Base-by-base conservation (phyloP, 2,888 invertebrate species). In the Oxystoma pomonae region DNA sequence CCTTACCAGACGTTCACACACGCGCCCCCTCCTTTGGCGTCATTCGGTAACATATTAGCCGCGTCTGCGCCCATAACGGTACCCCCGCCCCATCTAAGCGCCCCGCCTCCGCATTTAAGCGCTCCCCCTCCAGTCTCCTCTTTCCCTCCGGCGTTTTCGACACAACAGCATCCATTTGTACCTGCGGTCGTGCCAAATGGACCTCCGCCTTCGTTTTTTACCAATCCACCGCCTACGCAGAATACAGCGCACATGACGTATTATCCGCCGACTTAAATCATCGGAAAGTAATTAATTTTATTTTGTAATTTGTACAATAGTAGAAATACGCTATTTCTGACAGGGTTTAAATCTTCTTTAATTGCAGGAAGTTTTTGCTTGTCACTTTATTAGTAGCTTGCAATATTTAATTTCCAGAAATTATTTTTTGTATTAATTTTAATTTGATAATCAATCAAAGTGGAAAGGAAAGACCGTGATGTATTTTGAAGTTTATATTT, bases 81-180 rank as follows among this genome's bases (percentile, higher is more conserved):
- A 7, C 56, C 68, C 9, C 73, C 74, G 1, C 73, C 74, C 1
- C 77, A 76, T 69, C 68, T 77, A 62, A 67, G 80, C 1, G 78
- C 83, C 58, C 80, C 81, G 60, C 84, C 82, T 67, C 72, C 82
- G n/a, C n/a, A n/a, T n/a, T n/a, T n/a, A n/a, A n/a, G n/a, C 1
- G 79, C 82, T 1, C 81, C 83, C 53, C 84, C 81, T 0, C 81
- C 81, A 9, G 80, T 80, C 62, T 71, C 77, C 22, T 58, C 72
- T 35, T 75, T 74, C 2, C 75, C 78, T 1, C 77, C 75, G 2
- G 75, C 75, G 16, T 68, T 70, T 9, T 76, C 77, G 7, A 79
- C 75, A 70, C 74, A 78, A 17, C 58, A 64, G 17, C 2, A 73
- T 2, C 77, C 73, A 57, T 76, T 77, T 1, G 70, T 79, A 66